Percentiles rank a stretch among this genome's conserved stretches.
phyloP scores from a whole-genome alignment of 1,140 invertebrate genomes.

The Coelopa frigida region DNA sequence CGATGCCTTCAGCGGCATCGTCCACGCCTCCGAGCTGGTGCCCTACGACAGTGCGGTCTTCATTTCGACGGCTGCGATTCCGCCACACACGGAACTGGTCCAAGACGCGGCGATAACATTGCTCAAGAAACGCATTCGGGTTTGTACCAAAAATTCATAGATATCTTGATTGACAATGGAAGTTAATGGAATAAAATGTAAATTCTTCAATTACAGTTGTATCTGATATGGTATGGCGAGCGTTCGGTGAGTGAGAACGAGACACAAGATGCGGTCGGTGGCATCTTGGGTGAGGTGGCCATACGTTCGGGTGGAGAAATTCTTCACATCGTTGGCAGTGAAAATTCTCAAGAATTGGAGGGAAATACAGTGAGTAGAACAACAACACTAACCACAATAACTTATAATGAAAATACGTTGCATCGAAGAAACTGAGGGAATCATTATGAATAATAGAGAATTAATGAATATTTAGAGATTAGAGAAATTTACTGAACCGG shows the following conservation, averaged over 20 bases:
- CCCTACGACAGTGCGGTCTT: constrained; percentile 55
- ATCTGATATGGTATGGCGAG: constrained; percentile 37
- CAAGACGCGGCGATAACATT: constrained; percentile 48
- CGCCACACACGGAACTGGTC: constrained; percentile 46
- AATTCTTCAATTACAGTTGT: constrained; percentile 21
- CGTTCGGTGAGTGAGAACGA: constrained; percentile 33
- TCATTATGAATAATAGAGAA: no score
- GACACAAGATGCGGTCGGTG: constrained; percentile 35
- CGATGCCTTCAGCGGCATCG: constrained; percentile 38
- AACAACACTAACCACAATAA: no score
- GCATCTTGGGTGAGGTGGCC: constrained; percentile 36
- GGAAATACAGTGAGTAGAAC: constrained; percentile 35
- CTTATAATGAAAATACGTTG: no score
- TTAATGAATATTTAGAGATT: no score
- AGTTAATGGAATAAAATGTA: no score
- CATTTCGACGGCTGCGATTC: constrained; percentile 47
- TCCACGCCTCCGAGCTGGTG: constrained; percentile 47
- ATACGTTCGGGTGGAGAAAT: constrained; percentile 42
- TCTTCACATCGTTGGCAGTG: constrained; percentile 39
- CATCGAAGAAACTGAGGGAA: no score
- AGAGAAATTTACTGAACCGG: no score
- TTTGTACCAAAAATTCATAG: constrained; percentile 25
- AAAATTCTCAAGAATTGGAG: constrained; percentile 38
- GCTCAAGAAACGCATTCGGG: constrained; percentile 50
- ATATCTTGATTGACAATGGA: no score